Conservation (phyloP, 2,113 vertebrate genomes). For the Tragelaphus imberbis region DNA sequence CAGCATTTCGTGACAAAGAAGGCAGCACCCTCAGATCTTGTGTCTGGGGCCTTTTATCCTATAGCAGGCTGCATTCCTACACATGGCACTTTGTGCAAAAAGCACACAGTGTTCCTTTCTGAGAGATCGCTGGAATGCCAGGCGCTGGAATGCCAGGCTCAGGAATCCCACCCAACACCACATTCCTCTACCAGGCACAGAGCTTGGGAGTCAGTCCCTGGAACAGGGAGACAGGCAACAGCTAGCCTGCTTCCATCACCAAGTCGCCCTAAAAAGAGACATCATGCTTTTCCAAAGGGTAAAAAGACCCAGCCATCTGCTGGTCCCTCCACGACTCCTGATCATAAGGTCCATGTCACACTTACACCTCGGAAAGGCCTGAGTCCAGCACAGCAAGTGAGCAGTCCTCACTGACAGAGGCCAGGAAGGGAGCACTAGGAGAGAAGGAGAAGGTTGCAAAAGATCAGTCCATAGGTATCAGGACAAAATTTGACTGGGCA, state of each 20-base stretch:
- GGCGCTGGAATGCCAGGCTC: not conserved
- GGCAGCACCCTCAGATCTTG: not conserved
- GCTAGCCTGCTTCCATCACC: not conserved
- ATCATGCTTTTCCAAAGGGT: not conserved
- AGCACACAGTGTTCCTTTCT: not conserved
- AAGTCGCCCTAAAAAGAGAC: not conserved
- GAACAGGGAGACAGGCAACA: not conserved
- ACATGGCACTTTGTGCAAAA: not conserved
- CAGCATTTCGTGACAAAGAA: not conserved
- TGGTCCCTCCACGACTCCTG: not conserved
- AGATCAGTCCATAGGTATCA: not conserved
- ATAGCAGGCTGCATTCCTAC: not conserved
- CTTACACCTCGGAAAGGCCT: slow-evolving; percentile 91
- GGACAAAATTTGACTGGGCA: not conserved
- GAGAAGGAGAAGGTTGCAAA: not conserved
- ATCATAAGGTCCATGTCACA: not conserved
- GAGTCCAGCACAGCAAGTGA: slow-evolving; percentile 88
- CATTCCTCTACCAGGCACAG: not conserved
- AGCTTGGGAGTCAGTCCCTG: not conserved
- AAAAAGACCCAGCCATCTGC: not conserved
- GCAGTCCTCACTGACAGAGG: slow-evolving; percentile 94
- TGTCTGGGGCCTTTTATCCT: not conserved
- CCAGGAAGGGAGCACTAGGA: slow-evolving; percentile 86
- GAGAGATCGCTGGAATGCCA: not conserved
- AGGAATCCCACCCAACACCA: not conserved